Base-by-base conservation (phyloP, 2,888 invertebrate genomes). In the Leptinotarsa tumamoca region DNA sequence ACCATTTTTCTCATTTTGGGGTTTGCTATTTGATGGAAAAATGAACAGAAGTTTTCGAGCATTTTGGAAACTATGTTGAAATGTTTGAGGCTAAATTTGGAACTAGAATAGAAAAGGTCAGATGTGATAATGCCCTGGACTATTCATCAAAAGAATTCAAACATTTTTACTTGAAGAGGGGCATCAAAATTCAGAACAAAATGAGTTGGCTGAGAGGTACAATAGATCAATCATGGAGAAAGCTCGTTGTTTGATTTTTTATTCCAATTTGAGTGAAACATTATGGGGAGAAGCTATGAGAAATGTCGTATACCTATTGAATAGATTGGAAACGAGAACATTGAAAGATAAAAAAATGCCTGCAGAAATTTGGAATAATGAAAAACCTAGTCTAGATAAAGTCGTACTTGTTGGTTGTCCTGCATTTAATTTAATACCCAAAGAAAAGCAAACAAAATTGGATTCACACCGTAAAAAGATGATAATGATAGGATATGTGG, bases 351-450 rank as follows among this genome's bases (percentile, higher is more conserved):
- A 67, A 43, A 43, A 67, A 43, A 1, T 43, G 15, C 49, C 67
- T 43, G 67, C 74, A 74, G 33, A 70, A 67, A 51, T 67, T 43
- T 67, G 67, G 67, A 74, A 72, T 52, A 74, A 72, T 15, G 75
- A 76, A 52, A 84, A 81, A 79, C 82, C 84, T 7, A 78, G 84
- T 72, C 63, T 86, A 18, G 79, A 81, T n/a, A 78, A 80, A 67
- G 51, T 87, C 23, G 78, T 81, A 81, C 71, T 83, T 4, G 86
- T 86, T 82, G 85, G 85, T 23, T 79, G 51, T 79, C 67, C 56
- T 63, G 84, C 82, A n/a, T 82, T 83, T 76, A 80, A 78, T 49
- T 81, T 84, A 73, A 73, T 78, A 18, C 69, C 83, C 2, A 79
- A 77, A 72, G 77, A 77, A 67, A 17, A 74, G 67, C 80, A n/a